A percentile compares a stretch with the other conserved stretches of the same genome.
Conservation (phyloP, 2,797 vertebrate species). For the Eulemur albifrons region DNA sequence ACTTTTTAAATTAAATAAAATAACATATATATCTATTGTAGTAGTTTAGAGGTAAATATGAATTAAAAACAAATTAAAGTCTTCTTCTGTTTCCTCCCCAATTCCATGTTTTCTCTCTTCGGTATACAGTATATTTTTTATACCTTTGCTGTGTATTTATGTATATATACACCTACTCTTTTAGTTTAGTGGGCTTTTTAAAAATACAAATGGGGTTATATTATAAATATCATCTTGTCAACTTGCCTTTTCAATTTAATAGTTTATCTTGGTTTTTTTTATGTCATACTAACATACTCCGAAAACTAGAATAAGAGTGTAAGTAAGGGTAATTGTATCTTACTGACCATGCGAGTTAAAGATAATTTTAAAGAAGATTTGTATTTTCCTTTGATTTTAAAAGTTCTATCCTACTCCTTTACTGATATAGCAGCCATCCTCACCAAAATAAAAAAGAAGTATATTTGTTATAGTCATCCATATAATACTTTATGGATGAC, state of each 20-base stretch:
- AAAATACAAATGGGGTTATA: not conserved
- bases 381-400: conserved; percentile 36
- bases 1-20: not conserved
- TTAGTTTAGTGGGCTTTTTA: not conserved
- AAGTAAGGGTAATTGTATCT: conserved; percentile 9
- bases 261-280: not conserved
- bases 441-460: conserved; percentile 2
- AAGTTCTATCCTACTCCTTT: not conserved
- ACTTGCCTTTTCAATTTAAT: conserved; percentile 23
- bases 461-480: not conserved
- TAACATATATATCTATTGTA: not conserved
- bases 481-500: not conserved
- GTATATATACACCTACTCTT: not conserved
- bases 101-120: not conserved
- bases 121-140: not conserved
- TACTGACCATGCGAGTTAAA: not conserved
- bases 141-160: not conserved
- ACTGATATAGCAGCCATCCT: not conserved
- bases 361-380: conserved; percentile 48
- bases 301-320: conserved; percentile 23
- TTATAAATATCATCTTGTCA: conserved; percentile 15
- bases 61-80: conserved; percentile 36
- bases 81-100: not conserved
- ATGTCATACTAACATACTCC: conserved; percentile 33
- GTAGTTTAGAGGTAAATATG: conserved; percentile 14